phyloP scores from a whole-genome alignment of 2,888 invertebrate species.

The Nomada flava region DNA sequence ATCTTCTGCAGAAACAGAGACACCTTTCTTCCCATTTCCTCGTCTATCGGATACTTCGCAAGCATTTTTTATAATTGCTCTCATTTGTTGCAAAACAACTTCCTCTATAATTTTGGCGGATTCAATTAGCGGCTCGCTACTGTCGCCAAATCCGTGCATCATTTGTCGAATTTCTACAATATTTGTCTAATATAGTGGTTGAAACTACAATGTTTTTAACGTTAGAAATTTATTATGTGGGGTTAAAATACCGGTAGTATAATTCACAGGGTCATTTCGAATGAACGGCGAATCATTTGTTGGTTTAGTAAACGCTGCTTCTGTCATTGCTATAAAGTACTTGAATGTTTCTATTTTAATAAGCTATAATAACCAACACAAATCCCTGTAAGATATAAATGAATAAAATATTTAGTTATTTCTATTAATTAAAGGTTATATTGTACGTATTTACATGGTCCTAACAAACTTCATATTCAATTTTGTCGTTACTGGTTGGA shows the following conservation, averaged over 20 bases:
- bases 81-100: constrained; percentile 92
- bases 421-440: too few relatives aligned
- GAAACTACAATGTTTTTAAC: constrained; percentile 3
- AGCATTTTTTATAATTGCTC: constrained; percentile 91
- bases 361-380: background rate
- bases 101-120: constrained; percentile 94
- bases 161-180: constrained; percentile 91
- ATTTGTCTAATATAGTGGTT: constrained; percentile 1
- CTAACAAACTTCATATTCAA: too few relatives aligned
- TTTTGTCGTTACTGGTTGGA: too few relatives aligned
- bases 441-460: too few relatives aligned
- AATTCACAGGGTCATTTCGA: constrained; percentile 75
- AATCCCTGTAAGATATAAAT: too few relatives aligned
- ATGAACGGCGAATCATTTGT: constrained; percentile 64
- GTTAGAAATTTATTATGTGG: background rate
- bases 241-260: constrained; percentile 71
- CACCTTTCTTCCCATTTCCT: constrained; percentile 77
- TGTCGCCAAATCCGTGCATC: constrained; percentile 98
- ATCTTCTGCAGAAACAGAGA: constrained; percentile 87
- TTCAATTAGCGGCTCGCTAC: constrained; percentile 91
- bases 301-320: constrained; percentile 66
- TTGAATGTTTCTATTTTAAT: background rate
- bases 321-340: constrained; percentile 58
- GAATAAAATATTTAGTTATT: too few relatives aligned
- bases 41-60: constrained; percentile 88